phyloP scores from a whole-genome alignment of 2,797 vertebrate species.

The Alfaro cultratus region DNA sequence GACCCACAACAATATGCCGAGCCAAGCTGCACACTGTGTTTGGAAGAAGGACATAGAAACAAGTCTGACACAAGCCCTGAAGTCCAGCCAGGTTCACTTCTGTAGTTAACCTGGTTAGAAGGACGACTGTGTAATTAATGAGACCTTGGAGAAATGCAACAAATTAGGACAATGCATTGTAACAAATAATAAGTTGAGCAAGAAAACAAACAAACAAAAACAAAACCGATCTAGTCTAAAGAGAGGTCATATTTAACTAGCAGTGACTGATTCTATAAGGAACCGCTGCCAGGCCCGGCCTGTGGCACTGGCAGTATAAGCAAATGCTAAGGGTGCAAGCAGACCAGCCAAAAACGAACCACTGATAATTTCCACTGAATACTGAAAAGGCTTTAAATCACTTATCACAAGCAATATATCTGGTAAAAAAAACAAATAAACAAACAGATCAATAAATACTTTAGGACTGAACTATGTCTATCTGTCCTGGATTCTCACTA shows the following conservation, averaged over 20 bases:
- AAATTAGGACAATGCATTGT: background rate
- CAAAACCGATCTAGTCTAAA: background rate
- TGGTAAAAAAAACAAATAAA: background rate
- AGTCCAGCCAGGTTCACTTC: background rate
- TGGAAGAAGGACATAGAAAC: background rate
- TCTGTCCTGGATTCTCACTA: background rate
- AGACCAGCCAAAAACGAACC: background rate
- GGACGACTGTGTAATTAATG: background rate
- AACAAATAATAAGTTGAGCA: background rate
- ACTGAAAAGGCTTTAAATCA: background rate
- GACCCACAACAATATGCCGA: conserved; percentile 6
- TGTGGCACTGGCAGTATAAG: no score
- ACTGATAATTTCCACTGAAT: background rate
- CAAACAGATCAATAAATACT: background rate
- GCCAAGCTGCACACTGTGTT: conserved; percentile 1
- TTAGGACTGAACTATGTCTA: background rate
- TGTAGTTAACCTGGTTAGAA: background rate
- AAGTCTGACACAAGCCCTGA: background rate
- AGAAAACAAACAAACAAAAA: no score
- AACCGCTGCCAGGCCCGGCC: no score
- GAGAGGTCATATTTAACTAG: background rate
- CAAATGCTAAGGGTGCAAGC: no score
- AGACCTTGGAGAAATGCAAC: background rate
- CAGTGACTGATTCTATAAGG: background rate
- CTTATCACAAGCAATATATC: background rate